These are phyloP conservation scores for Melanostoma scalare DNA, from an alignment of 2,888 invertebrate genomes.

Conservation along the genomic window DNA sequence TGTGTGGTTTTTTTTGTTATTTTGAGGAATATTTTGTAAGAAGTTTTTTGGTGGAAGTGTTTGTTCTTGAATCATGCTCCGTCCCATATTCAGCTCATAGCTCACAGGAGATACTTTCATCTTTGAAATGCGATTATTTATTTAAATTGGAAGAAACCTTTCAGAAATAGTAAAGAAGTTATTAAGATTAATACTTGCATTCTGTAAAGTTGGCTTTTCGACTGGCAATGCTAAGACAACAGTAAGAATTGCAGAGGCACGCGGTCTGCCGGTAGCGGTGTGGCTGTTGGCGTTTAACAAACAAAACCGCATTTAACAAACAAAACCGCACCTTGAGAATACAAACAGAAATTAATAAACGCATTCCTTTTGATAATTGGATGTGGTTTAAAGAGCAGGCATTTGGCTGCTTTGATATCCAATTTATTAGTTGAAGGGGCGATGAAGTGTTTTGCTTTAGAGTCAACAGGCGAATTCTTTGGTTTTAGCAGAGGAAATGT, in stretches of 20 bases:
- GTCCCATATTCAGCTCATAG: too few species aligned
- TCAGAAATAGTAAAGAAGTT: slow-evolving; percentile 6
- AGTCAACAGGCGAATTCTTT: too few species aligned
- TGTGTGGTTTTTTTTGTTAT: slow-evolving; percentile 8
- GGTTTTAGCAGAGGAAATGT: too few species aligned
- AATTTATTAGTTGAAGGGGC: background rate
- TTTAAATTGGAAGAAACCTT: background rate
- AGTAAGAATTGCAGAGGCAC: too few species aligned
- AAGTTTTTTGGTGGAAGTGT: too few species aligned
- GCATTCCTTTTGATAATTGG: background rate
- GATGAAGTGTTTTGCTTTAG: background rate
- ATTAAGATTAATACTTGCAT: slow-evolving; percentile 27
- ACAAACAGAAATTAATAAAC: slow-evolving; percentile 8
- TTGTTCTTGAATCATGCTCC: too few species aligned
- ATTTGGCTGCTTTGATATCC: background rate
- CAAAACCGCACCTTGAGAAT: slow-evolving; percentile 12
- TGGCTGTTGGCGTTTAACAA: too few species aligned
- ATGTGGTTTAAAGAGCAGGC: slow-evolving; percentile 5
- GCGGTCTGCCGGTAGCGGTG: too few species aligned
- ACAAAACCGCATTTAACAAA: background rate
- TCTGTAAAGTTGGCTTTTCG: background rate
- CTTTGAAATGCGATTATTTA: background rate
- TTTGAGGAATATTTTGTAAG: too few species aligned
- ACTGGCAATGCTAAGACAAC: too few species aligned
- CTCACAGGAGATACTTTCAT: background rate